Conservation (phyloP, 1,140 invertebrate species). For the Calycopis cecrops region DNA sequence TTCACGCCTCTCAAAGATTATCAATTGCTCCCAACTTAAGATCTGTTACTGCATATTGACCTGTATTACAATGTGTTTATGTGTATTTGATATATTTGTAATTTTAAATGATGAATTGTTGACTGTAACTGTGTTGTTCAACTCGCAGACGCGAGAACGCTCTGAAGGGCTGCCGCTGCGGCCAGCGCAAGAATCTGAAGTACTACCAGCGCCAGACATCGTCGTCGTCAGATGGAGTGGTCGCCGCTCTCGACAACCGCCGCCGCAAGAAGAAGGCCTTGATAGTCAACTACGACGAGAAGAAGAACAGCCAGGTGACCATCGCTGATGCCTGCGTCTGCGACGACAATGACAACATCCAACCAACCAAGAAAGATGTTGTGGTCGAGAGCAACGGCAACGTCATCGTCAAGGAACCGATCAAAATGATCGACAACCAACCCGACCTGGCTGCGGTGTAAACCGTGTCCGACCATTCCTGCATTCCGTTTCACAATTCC, state of each 20-base stretch:
- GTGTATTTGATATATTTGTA: too few relatives aligned
- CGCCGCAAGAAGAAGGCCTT: conserved; percentile 36
- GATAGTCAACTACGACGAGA: conserved; percentile 35
- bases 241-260: conserved; percentile 16
- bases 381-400: conserved; percentile 49
- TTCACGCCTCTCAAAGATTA: too few relatives aligned
- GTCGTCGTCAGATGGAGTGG: conserved; percentile 54
- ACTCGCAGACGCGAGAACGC: conserved; percentile 55
- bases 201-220: conserved; percentile 55
- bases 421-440: conserved; percentile 35
- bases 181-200: conserved; percentile 42
- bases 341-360: conserved; percentile 40
- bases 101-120: too few relatives aligned
- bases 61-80: too few relatives aligned
- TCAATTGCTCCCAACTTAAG: too few relatives aligned
- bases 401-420: conserved; percentile 27
- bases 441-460: conserved; percentile 42
- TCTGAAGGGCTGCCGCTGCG: conserved; percentile 55
- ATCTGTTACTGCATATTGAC: too few relatives aligned
- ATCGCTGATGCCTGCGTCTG: conserved; percentile 27
- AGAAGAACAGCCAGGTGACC: conserved; percentile 21
- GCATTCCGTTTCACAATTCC: not conserved
- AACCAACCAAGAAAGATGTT: conserved; percentile 30
- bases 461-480: conserved; percentile 10
- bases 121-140: conserved; percentile 2